These are phyloP conservation scores for Diploptera punctata DNA, from an alignment of 2,888 invertebrate species.

Conservation along the genomic window DNA sequence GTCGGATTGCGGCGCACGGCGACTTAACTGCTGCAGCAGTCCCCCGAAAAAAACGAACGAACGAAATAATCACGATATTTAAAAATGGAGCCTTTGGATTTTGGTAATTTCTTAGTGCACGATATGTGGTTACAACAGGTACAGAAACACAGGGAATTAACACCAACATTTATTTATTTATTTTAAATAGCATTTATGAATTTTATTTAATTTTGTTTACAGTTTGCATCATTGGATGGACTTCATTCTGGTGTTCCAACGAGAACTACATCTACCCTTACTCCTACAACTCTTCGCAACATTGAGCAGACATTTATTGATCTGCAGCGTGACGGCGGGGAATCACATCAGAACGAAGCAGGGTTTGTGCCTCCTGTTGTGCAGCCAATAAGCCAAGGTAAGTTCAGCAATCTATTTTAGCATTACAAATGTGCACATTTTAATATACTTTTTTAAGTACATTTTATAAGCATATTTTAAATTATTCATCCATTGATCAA, in stretches of 20 bases:
- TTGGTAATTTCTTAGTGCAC: constrained; percentile 83
- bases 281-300: constrained; percentile 89
- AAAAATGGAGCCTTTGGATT: constrained; percentile 80
- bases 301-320: constrained; percentile 93
- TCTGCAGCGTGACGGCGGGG: constrained; percentile 75
- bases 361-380: constrained; percentile 89
- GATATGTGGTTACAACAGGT: constrained; percentile 87
- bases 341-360: constrained; percentile 80
- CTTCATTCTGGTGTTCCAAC: constrained; percentile 77
- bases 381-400: constrained; percentile 52
- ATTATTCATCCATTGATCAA: too few species aligned
- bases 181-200: too few species aligned
- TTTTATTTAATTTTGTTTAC: not conserved
- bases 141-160: too few species aligned
- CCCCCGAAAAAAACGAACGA: constrained; percentile 32
- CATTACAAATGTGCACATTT: too few species aligned
- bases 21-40: constrained; percentile 24
- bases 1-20: constrained; percentile 22
- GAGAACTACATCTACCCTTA: constrained; percentile 91
- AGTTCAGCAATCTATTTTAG: too few species aligned
- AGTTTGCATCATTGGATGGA: constrained; percentile 55
- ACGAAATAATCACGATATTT: constrained; percentile 35
- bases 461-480: too few species aligned
- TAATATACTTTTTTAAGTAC: too few species aligned
- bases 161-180: too few species aligned